Evolutionary conservation across 2,888 invertebrate species (phyloP), one percentile per base, ranked within the genome.

Genomic region (Leucozona laternaria): DNA sequence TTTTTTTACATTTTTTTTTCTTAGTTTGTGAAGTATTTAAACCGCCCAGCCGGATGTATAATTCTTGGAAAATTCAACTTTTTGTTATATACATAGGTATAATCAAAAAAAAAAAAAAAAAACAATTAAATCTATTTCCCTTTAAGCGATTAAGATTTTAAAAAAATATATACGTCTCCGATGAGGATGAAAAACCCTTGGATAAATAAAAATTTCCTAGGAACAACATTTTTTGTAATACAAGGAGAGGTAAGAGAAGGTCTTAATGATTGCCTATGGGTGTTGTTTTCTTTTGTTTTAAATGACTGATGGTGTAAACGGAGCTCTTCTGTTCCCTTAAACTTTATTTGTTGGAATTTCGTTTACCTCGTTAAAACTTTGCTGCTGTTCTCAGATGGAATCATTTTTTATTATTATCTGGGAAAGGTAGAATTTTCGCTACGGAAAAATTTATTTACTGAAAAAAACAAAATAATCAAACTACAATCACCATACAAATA

Each of bases 151-250:
- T 48, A 43, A 28, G 28, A 13, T 20, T 25, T 31, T 28, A 25
- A 34, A 66, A 13, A 66, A 66, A 31, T 8, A 50, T 28, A 31
- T 8, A 50, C 17, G 34, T 66, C 48, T 55, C 34, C 25, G 60
- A 15, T 45, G 73, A 73, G 43, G 10, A 34, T 68, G 17, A 75
- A 68, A 75, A 68, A 75, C 68, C 60, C 68, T 75, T 60, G 20
- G 68, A 34, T 73, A 68, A 45, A 28, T 22, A 50, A 3, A 48
- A 20, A 48, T 58, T 40, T 72, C 43, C 58, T 73, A 22, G 62
- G 8, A 28, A 62, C 25, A 62, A 62, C 8, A n/a, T 40, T 43
- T 40, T n/a, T 62, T 34, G 11, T 43, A 17, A 58, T 13, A 34
- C n/a, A 28, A 8, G 6, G 4, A 28, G 3, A 55, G 28, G 17